Evolutionary conservation across 2,888 invertebrate species (phyloP).

Genomic region (Drosophila multiciliata): DNA sequence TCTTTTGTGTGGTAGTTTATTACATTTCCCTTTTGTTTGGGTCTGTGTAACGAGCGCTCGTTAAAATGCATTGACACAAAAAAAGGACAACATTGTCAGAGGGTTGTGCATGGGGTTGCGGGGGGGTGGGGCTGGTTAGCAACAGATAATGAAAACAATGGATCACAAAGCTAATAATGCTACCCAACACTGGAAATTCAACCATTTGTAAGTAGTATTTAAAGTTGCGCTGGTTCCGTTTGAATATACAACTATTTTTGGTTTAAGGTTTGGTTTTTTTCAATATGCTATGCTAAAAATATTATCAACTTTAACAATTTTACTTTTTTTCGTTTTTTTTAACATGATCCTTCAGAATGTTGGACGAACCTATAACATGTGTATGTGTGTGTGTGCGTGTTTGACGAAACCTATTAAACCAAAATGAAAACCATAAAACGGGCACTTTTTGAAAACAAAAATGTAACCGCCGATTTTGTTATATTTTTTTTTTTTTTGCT

Average conservation of each 20-base stretch:
- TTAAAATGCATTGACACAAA: slow-evolving; percentile 76
- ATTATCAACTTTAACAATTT: slow-evolving; percentile 78
- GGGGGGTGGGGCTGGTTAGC: slow-evolving; percentile 32
- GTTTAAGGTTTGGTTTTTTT: slow-evolving; percentile 4
- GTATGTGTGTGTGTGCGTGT: slow-evolving; percentile 56
- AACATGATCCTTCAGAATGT: slow-evolving; percentile 61
- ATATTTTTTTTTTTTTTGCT: slow-evolving; percentile 16
- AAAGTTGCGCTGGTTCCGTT: slow-evolving; percentile 62
- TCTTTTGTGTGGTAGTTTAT: slow-evolving; percentile 55
- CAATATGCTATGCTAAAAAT: slow-evolving; percentile 68
- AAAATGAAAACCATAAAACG: slow-evolving; percentile 60
- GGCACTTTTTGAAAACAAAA: slow-evolving; percentile 62
- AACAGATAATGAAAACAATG: slow-evolving; percentile 78
- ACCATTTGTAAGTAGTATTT: slow-evolving; percentile 68
- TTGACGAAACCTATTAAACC: slow-evolving; percentile 57
- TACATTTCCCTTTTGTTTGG: slow-evolving; percentile 68
- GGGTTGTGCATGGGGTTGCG: neutral
- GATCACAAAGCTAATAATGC: slow-evolving; percentile 73
- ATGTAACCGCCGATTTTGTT: slow-evolving; percentile 48
- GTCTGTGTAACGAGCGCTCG: slow-evolving; percentile 74
- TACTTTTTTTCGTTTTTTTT: slow-evolving; percentile 13
- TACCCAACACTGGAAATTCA: slow-evolving; percentile 66
- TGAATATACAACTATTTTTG: slow-evolving; percentile 42
- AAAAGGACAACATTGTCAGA: slow-evolving; percentile 70
- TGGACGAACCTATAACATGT: slow-evolving; percentile 64